Evolutionary conservation across 2,888 invertebrate genomes (phyloP).

Genomic region (Leptinotarsa tumamoca): DNA sequence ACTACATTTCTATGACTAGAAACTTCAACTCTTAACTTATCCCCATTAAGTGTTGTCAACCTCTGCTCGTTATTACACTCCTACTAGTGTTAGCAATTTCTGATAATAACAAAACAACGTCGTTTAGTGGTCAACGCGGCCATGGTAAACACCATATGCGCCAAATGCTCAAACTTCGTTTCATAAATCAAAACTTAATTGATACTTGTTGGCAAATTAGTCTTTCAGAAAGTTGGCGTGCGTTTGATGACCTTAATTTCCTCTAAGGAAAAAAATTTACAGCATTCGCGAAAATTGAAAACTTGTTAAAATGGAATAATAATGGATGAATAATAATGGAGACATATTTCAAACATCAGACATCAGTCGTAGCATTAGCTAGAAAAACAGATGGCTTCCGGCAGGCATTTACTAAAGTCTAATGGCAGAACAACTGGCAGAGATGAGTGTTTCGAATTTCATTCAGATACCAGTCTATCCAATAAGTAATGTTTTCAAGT

Average conservation of each 20-base stretch:
- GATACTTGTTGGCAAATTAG: slow-evolving; percentile 57
- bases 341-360: too few species aligned
- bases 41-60: background rate
- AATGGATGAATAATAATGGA: too few species aligned
- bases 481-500: too few species aligned
- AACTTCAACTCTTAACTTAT: background rate
- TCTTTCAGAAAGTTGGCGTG: slow-evolving; percentile 47
- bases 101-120: slow-evolving; percentile 38
- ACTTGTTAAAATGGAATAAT: too few species aligned
- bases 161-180: slow-evolving; percentile 44
- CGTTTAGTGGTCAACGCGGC: slow-evolving; percentile 26
- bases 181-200: slow-evolving; percentile 55
- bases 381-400: too few species aligned
- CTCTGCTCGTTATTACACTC: slow-evolving; percentile 22
- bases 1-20: too few species aligned
- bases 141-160: slow-evolving; percentile 46
- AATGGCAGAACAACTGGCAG: too few species aligned
- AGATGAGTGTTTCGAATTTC: too few species aligned
- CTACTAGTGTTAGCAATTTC: slow-evolving; percentile 28
- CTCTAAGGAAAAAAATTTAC: too few species aligned
- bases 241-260: slow-evolving; percentile 45
- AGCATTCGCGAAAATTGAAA: background rate
- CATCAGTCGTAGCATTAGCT: too few species aligned
- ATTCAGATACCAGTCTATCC: too few species aligned
- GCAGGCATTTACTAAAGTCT: too few species aligned